A percentile compares a stretch with the other conserved stretches of the same genome.
Evolutionary conservation across 1,140 invertebrate species (phyloP).

Genomic region (Lepidostoma basale): DNA sequence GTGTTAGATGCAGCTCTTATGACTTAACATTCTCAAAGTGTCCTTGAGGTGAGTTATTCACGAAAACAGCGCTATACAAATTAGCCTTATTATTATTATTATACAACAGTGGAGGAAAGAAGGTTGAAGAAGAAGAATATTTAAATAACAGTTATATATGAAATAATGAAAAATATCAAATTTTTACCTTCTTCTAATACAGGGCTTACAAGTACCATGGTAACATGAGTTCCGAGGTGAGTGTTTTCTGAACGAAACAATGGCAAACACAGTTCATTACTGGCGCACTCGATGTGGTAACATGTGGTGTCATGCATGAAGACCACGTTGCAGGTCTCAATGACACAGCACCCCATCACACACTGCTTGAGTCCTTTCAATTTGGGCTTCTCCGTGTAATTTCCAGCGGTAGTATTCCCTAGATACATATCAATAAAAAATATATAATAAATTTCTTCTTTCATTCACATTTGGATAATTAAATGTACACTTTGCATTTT

Average conservation of each 20-base stretch:
- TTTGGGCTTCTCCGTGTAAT: conserved; percentile 64
- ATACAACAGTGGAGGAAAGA: too few species aligned
- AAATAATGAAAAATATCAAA: not conserved
- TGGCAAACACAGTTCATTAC: conserved; percentile 72
- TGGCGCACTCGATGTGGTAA: conserved; percentile 75
- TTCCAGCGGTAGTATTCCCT: conserved; percentile 67
- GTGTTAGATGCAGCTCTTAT: too few species aligned
- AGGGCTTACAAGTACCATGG: conserved; percentile 79
- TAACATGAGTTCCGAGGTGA: conserved; percentile 65
- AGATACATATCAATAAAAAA: too few species aligned
- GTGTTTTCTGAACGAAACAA: conserved; percentile 62
- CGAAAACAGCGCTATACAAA: too few species aligned
- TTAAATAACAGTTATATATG: not conserved
- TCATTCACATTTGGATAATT: too few species aligned
- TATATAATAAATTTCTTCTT: too few species aligned
- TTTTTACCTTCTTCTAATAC: conserved; percentile 54
- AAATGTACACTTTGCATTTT: too few species aligned
- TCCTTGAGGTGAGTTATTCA: too few species aligned
- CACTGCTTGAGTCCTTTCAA: conserved; percentile 67
- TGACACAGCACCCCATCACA: conserved; percentile 73
- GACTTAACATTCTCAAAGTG: too few species aligned
- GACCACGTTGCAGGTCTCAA: conserved; percentile 75
- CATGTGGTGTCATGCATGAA: conserved; percentile 78
- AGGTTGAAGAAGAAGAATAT: too few species aligned
- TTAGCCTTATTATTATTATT: too few species aligned